These are phyloP conservation scores for Idaea dimidiata DNA, from an alignment of 2,888 invertebrate species.

Conservation along the genomic window DNA sequence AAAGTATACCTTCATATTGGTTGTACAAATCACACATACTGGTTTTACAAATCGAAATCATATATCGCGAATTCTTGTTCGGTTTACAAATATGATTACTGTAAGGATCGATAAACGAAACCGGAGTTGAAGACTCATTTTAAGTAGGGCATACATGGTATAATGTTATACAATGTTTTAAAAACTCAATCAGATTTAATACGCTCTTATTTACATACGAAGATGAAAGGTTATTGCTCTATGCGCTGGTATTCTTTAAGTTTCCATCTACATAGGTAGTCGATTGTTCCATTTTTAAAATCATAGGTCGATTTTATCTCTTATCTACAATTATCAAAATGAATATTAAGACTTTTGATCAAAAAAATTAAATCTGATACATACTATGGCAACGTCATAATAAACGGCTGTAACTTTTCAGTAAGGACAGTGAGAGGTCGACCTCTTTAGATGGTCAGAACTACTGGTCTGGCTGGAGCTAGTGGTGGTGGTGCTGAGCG, in stretches of 20 bases:
- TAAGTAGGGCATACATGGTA: background rate
- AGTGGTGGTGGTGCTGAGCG: constrained; percentile 73
- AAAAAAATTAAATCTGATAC: background rate
- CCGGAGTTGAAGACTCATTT: background rate
- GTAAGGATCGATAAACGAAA: background rate
- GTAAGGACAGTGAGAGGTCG: constrained; percentile 30
- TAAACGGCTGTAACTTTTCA: background rate
- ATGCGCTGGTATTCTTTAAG: no score
- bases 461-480: constrained; percentile 74
- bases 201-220: no score
- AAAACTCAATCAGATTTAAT: background rate
- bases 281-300: background rate
- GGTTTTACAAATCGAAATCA: background rate
- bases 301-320: background rate
- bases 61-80: background rate
- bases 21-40: background rate
- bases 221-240: no score
- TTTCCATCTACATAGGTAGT: background rate
- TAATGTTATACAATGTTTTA: background rate
- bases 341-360: background rate
- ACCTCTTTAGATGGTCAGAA: constrained; percentile 73
- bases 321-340: background rate
- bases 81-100: background rate
- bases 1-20: background rate
- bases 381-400: background rate